Evolutionary conservation across 2,888 invertebrate species (phyloP).

Genomic region (Heliconius erato): DNA sequence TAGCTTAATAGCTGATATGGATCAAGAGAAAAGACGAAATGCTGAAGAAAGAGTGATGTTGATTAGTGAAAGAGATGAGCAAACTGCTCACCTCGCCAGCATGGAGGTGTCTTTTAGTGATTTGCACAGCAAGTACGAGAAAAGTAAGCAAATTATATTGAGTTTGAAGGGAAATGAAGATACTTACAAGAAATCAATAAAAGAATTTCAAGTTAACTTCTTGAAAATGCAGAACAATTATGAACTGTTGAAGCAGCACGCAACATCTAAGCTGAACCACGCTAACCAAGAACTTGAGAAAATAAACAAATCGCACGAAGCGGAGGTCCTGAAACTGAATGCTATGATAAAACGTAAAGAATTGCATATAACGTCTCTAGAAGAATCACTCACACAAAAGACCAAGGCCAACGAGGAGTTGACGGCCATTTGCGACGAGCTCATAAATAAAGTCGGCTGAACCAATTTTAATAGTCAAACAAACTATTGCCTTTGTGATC

Average conservation of each 20-base stretch:
- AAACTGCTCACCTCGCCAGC: slow-evolving; percentile 86
- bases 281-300: slow-evolving; percentile 92
- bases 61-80: slow-evolving; percentile 86
- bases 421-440: slow-evolving; percentile 96
- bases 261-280: slow-evolving; percentile 92
- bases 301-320: slow-evolving; percentile 89
- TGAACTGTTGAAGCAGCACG: slow-evolving; percentile 94
- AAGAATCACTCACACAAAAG: slow-evolving; percentile 94
- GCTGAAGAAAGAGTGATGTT: slow-evolving; percentile 83
- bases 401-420: slow-evolving; percentile 95
- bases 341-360: slow-evolving; percentile 95
- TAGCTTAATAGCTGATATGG: slow-evolving; percentile 89
- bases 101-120: slow-evolving; percentile 88
- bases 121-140: slow-evolving; percentile 88
- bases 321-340: slow-evolving; percentile 93
- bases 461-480: slow-evolving; percentile 56
- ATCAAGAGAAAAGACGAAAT: slow-evolving; percentile 87
- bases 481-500: slow-evolving; percentile 49
- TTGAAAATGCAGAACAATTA: slow-evolving; percentile 93
- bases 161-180: slow-evolving; percentile 88
- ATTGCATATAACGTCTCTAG: slow-evolving; percentile 92
- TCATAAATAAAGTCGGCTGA: slow-evolving; percentile 88
- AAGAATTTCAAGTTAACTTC: slow-evolving; percentile 89
- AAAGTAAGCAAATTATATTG: slow-evolving; percentile 86
- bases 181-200: slow-evolving; percentile 88